Evolutionary conservation across 2,888 invertebrate species (phyloP), one percentile per base, ranked within the genome.

Genomic region (Drosophila kanekoi): DNA sequence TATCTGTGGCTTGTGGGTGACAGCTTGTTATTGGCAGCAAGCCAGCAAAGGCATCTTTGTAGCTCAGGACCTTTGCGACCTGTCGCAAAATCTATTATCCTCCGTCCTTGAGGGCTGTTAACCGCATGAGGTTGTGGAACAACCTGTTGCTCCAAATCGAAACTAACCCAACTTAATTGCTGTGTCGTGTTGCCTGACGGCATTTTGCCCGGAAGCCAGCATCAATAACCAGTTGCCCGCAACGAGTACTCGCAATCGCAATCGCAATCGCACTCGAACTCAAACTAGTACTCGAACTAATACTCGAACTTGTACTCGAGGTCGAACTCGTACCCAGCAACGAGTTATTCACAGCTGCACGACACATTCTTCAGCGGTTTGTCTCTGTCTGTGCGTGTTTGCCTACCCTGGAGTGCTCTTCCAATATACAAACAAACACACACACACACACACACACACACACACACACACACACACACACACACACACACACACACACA

Each of bases 401-500:
- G 59, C 48, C 41, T 57, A 52, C 71, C 52, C 52, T 33, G 32
- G 59, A 78, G 81, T 54, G 65, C 71, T 51, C 62, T 81, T 68
- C 47, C 64, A 58, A 58, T 32, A 38, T 45, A 64, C 37, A 49
- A 40, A 40, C 72, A 48, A 40, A 40, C 32, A 16, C 18, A 14
- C 14, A 18, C 16, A 20, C 33, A 37, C 60, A n/a, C 28, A n/a
- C n/a, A n/a, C n/a, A n/a, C n/a, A n/a, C n/a, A n/a, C n/a, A n/a
- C n/a, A n/a, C n/a, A n/a, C 72, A 48, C 43, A 40, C 32, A 16
- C 18, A 14, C 14, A 18, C 16, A 20, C 33, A 37, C 60, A n/a
- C 28, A n/a, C n/a, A n/a, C 72, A 48, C 43, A 40, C 32, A 16
- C 18, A 14, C 72, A 48, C 43, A 40, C 32, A 16, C 18, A 14